Percentiles rank a stretch among this genome's conserved stretches.
phyloP scores from a whole-genome alignment of 30 jellyfish, hydroid and myxozoan species.

The Catostylus mosaicus region DNA sequence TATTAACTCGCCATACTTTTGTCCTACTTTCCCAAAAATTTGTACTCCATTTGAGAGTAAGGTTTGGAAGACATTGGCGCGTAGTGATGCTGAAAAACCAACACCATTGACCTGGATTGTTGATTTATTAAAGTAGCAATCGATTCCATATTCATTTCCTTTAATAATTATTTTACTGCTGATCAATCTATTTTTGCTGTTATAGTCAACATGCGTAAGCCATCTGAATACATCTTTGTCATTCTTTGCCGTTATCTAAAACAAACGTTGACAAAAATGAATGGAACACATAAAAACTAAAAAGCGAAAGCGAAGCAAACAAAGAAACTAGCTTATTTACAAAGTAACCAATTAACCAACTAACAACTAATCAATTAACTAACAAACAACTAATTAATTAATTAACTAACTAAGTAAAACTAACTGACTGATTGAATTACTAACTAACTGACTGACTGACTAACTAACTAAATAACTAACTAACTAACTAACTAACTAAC shows the following conservation, averaged over 20 bases:
- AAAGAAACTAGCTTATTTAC: no score
- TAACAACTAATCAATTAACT: no score
- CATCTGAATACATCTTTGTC: constrained; percentile 18
- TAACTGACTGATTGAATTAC: no score
- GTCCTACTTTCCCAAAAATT: constrained; percentile 5
- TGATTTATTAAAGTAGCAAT: background rate
- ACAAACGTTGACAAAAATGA: background rate
- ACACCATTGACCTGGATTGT: background rate
- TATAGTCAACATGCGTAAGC: constrained; percentile 20
- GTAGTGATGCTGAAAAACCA: constrained; percentile 31
- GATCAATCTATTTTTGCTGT: background rate
- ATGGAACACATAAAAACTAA: no score
- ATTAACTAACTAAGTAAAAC: no score
- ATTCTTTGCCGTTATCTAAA: background rate
- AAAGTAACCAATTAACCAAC: no score
- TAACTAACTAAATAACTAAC: no score
- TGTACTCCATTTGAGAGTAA: background rate
- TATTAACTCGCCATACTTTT: background rate
- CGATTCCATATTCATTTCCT: constrained; percentile 38
- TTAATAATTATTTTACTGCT: constrained; percentile 10
- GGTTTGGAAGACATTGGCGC: constrained; percentile 2
- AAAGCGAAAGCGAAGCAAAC: no score
- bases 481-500: no score
- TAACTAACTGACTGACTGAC: no score
- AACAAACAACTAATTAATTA: no score